Evolutionary conservation across 1,140 invertebrate genomes (phyloP).

Genomic region (Drosophila paulistorum): DNA sequence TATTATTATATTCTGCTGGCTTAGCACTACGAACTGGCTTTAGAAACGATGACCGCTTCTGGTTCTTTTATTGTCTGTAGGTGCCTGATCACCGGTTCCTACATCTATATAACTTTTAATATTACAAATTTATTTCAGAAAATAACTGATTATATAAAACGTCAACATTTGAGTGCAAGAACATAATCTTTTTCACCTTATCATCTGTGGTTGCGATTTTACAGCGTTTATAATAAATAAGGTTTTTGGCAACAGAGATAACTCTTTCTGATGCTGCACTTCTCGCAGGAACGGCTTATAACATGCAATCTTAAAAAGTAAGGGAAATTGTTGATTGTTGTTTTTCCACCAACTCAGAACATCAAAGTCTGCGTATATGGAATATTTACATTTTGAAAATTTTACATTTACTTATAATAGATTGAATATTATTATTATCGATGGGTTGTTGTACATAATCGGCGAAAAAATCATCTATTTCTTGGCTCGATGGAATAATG

Average conservation of each 20-base stretch:
- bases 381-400: neutral
- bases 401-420: constrained; percentile 3
- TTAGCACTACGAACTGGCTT: too few species aligned
- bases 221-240: neutral
- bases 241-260: constrained; percentile 5
- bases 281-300: neutral
- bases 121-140: too few species aligned
- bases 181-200: neutral
- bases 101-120: too few species aligned
- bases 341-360: constrained; percentile 17
- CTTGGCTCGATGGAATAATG: too few species aligned
- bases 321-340: neutral
- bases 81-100: too few species aligned
- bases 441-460: constrained; percentile 18
- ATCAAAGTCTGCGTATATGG: constrained; percentile 12
- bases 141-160: too few species aligned
- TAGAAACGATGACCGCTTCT: too few species aligned
- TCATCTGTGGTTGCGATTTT: constrained; percentile 9
- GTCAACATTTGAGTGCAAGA: neutral
- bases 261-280: constrained; percentile 10
- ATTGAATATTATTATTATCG: constrained; percentile 2
- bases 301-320: constrained; percentile 7
- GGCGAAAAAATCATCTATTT: constrained; percentile 8
- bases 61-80: too few species aligned
- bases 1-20: too few species aligned